phyloP scores from a whole-genome alignment of 2,113 vertebrate species.

The Nettapus auritus region DNA sequence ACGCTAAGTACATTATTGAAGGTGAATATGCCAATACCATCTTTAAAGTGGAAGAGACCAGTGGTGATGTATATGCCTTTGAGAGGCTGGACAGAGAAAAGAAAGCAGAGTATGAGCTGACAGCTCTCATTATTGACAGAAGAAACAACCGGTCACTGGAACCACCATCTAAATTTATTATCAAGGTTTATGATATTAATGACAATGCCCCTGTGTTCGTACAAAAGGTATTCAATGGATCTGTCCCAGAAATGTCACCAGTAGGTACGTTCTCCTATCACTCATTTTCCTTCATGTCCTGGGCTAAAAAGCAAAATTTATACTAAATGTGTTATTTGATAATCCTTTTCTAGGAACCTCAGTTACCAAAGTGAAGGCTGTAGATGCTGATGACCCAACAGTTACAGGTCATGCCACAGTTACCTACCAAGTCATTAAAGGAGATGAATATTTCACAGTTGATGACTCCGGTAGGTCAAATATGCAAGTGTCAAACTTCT shows the following conservation, averaged over 20 bases:
- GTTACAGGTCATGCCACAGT: conserved; percentile 83
- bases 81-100: conserved; percentile 88
- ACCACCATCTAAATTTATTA: conserved; percentile 78
- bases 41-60: conserved; percentile 82
- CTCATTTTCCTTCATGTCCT: background rate
- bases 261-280: conserved; percentile 74
- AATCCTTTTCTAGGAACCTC: conserved; percentile 77
- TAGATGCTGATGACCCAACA: conserved; percentile 90
- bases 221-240: conserved; percentile 77
- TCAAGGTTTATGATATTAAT: conserved; percentile 90
- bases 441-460: conserved; percentile 83
- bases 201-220: conserved; percentile 90
- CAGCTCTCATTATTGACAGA: conserved; percentile 80
- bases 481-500: background rate
- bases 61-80: conserved; percentile 84
- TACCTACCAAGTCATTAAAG: conserved; percentile 80
- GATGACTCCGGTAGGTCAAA: conserved; percentile 79
- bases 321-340: background rate
- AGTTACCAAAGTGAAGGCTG: conserved; percentile 83
- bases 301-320: background rate
- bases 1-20: conserved; percentile 78
- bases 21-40: conserved; percentile 85
- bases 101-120: conserved; percentile 81
- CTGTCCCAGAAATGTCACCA: conserved; percentile 86
- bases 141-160: conserved; percentile 77